Evolutionary conservation across 2,797 vertebrate genomes (phyloP), one percentile per base, ranked within the genome.

Genomic region (Lepus oiostolus): DNA sequence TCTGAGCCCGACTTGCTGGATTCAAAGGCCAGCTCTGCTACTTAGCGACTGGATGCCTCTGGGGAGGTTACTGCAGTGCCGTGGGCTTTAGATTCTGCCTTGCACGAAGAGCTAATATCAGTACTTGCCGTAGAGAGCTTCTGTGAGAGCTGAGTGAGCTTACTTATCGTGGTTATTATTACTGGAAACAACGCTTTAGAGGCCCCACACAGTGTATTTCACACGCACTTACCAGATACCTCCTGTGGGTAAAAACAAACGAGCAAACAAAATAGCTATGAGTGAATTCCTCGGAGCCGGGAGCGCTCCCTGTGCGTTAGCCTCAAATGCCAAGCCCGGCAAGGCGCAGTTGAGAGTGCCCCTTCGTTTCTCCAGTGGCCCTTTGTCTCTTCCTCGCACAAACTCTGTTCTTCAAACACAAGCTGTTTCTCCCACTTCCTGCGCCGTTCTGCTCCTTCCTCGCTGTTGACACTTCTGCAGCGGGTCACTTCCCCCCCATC

Each of bases 401-500:
- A 88, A 26, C 71, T 32, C 12, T 26, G 14, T 75, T 93, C 91
- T 92, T 92, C 92, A 88, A 91, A 54, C 88, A 47, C 91, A 38
- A 32, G 84, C 94, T 72, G 85, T 84, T 84, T 91, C 80, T 93
- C 85, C 38, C 4, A 17, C 94, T 96, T 97, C 94, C 96, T 90
- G 63, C 88, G 6, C 42, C n/a, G 68, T 76, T 71, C 84, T 82
- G 75, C 86, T 38, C 60, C 89, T 95, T 97, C 88, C 0, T 9
- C 94, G 94, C 82, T 93, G 89, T 82, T 71, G 92, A 90, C 63
- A 62, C 21, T 80, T 82, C 81, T 60, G 24, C 0, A 17, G 63
- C 35, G 82, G 87, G 95, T 79, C 79, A 82, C 87, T 67, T 74
- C 62, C 91, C 74, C 85, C 47, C 83, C 62, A 0, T 67, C 89